Conservation (phyloP, 2,797 vertebrate species). For the Eulemur mongoz region DNA sequence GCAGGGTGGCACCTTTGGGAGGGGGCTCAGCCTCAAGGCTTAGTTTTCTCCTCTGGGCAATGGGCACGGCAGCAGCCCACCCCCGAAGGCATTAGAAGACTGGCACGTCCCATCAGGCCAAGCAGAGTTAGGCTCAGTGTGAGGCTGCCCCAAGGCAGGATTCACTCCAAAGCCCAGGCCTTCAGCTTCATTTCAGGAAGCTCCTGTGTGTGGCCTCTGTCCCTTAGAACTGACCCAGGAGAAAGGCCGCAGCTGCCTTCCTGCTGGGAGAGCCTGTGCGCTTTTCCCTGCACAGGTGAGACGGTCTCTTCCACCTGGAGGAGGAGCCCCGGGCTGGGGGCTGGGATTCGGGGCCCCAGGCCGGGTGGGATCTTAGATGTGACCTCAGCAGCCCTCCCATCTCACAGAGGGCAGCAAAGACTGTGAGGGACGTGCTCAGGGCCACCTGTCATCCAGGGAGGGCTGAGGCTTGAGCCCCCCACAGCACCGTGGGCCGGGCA, state of each 20-base stretch:
- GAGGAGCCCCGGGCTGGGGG: fast-evolving
- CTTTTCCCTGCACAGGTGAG: neutral
- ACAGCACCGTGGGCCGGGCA: fast-evolving
- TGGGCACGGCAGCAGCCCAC: fast-evolving
- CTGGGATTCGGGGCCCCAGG: neutral
- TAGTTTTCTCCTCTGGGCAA: neutral
- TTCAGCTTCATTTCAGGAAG: neutral
- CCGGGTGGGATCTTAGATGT: fast-evolving
- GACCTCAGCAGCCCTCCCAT: fast-evolving
- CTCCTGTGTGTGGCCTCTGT: too few relatives aligned
- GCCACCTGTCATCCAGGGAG: fast-evolving
- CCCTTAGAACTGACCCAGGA: neutral
- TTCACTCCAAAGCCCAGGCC: neutral
- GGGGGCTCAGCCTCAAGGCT: neutral
- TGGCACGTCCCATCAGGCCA: neutral
- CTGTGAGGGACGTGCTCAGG: fast-evolving
- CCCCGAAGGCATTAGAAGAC: neutral
- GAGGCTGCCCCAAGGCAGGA: neutral
- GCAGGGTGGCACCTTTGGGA: neutral
- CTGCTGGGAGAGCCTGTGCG: fast-evolving
- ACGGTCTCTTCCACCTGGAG: neutral
- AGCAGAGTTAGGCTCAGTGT: fast-evolving
- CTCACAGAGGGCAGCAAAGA: neutral
- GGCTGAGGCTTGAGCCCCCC: neutral
- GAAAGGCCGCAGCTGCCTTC: neutral